Evolutionary conservation across 2,888 invertebrate species (phyloP).

Genomic region (Hydraecia micacea): DNA sequence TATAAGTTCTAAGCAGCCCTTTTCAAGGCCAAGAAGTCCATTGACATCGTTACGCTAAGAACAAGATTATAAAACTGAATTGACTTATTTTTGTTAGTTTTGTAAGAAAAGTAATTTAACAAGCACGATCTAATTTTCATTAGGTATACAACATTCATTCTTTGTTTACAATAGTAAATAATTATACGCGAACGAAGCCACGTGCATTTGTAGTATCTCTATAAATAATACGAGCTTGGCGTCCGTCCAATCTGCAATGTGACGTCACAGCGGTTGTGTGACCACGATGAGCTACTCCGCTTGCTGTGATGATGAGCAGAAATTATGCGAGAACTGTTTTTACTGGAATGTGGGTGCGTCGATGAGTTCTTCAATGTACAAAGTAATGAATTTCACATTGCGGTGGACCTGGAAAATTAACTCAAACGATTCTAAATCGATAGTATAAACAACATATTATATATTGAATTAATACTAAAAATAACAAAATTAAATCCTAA

Average conservation of each 20-base stretch:
- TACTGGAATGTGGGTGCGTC: not conserved
- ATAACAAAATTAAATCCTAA: no score
- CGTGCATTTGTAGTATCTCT: constrained; percentile 11
- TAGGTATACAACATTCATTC: not conserved
- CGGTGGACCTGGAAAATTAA: not conserved
- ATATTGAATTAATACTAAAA: no score
- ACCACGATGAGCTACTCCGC: not conserved
- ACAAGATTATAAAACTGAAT: not conserved
- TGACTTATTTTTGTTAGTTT: not conserved
- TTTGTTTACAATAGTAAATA: constrained; percentile 12
- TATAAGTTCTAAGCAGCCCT: not conserved
- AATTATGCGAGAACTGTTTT: not conserved
- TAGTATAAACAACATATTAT: no score
- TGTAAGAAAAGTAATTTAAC: constrained; percentile 1
- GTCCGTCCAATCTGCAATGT: constrained; percentile 26
- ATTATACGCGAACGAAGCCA: constrained; percentile 1
- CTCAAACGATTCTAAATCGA: not conserved
- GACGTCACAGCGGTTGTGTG: constrained; percentile 15
- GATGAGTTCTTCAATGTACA: not conserved
- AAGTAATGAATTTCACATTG: not conserved
- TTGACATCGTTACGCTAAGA: not conserved
- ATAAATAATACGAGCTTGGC: constrained; percentile 48
- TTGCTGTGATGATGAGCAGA: constrained; percentile 2
- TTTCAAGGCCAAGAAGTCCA: not conserved
- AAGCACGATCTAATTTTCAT: not conserved